These are phyloP conservation scores for Penaeus chinensis DNA, from an alignment of 1,140 invertebrate genomes.

Conservation along the genomic window DNA sequence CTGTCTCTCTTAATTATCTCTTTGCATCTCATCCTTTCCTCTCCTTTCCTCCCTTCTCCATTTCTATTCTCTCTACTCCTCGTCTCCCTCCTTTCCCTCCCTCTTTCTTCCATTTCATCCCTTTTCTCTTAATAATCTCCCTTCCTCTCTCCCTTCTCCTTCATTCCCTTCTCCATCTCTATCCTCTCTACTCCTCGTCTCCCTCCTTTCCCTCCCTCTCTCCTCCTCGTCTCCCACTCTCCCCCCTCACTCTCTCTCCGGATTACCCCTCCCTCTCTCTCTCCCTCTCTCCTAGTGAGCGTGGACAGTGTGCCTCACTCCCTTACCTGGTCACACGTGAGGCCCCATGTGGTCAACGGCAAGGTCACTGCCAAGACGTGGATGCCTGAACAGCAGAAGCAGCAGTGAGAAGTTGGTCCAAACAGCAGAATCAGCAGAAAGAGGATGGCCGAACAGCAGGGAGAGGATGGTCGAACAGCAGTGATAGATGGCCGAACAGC, in stretches of 20 bases:
- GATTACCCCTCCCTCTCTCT: neutral
- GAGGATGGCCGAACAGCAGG: neutral
- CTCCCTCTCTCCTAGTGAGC: conserved; percentile 27
- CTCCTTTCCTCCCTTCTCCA: neutral
- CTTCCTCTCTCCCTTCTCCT: neutral
- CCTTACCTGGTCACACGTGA: conserved; percentile 56
- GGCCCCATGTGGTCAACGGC: conserved; percentile 43
- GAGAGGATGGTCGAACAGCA: conserved; percentile 4
- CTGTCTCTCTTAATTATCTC: neutral
- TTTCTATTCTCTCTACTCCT: neutral
- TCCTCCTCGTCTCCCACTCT: neutral
- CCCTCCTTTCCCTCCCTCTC: neutral
- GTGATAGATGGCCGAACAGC: conserved; percentile 11
- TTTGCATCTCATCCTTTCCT: neutral
- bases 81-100: neutral
- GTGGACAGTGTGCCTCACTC: conserved; percentile 57
- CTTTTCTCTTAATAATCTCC: neutral
- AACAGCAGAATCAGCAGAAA: neutral
- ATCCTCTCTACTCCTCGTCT: neutral
- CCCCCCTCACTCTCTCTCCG: neutral
- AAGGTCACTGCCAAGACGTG: conserved; percentile 55
- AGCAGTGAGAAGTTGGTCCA: conserved; percentile 22
- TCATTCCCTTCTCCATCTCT: neutral
- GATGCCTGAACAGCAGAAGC: conserved; percentile 53
- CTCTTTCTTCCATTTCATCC: neutral